Percentiles rank a stretch among this genome's conserved stretches.
Evolutionary conservation across 2,888 invertebrate genomes (phyloP).

Genomic region (Odontothrips loti): DNA sequence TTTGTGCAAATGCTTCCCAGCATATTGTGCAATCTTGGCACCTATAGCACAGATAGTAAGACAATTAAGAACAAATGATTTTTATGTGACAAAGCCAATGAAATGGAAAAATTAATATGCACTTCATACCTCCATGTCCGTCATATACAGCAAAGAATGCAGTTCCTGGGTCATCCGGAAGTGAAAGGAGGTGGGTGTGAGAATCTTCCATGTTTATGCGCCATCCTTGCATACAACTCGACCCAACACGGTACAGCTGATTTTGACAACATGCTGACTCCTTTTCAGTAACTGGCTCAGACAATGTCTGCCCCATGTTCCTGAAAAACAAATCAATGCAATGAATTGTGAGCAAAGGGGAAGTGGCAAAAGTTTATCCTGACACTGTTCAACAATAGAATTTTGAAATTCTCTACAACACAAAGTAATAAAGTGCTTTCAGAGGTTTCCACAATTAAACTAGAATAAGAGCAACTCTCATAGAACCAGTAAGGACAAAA

Average conservation of each 20-base stretch:
- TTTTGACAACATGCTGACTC: slow-evolving; percentile 78
- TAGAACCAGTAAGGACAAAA: neutral
- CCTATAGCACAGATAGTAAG: slow-evolving; percentile 54
- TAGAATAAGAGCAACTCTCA: too few species aligned
- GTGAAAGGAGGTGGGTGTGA: slow-evolving; percentile 89
- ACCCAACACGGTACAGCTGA: slow-evolving; percentile 72
- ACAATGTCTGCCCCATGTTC: slow-evolving; percentile 92
- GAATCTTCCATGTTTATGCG: slow-evolving; percentile 98
- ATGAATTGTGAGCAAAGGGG: neutral
- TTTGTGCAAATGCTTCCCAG: slow-evolving; percentile 91
- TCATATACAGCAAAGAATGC: slow-evolving; percentile 97
- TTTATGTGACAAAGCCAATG: neutral
- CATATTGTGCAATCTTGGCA: slow-evolving; percentile 87
- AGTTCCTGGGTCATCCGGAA: slow-evolving; percentile 88
- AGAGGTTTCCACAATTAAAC: too few species aligned
- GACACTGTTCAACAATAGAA: neutral
- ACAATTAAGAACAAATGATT: neutral
- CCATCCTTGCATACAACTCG: slow-evolving; percentile 99
- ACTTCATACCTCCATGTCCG: slow-evolving; percentile 74
- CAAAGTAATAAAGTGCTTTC: too few species aligned
- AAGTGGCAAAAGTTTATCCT: neutral
- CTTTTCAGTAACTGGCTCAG: slow-evolving; percentile 91
- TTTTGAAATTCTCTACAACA: too few species aligned
- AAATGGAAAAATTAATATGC: slow-evolving; percentile 20
- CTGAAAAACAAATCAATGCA: slow-evolving; percentile 17